phyloP scores from a whole-genome alignment of 2,888 invertebrate species.

The Agapostemon virescens region DNA sequence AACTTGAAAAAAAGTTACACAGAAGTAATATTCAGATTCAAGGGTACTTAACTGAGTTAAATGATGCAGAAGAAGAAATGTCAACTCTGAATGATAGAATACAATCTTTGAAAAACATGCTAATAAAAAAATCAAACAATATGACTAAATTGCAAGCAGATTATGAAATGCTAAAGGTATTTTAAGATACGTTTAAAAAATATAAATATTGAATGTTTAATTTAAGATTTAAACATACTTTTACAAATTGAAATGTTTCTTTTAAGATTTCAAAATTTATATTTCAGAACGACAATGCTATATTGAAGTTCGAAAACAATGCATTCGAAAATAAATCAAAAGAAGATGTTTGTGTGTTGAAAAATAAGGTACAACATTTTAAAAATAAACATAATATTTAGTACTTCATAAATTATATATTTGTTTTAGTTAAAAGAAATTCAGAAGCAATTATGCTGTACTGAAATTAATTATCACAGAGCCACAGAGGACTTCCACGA shows the following conservation, averaged over 20 bases:
- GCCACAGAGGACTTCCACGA: conserved; percentile 68
- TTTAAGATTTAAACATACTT: neutral
- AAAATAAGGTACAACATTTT: conserved; percentile 55
- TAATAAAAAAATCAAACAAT: conserved; percentile 70
- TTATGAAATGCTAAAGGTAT: conserved; percentile 72
- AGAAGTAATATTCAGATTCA: conserved; percentile 59
- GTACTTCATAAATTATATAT: conserved; percentile 12
- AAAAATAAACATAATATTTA: neutral
- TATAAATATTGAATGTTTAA: neutral
- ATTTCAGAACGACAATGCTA: conserved; percentile 73
- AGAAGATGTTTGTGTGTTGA: conserved; percentile 66
- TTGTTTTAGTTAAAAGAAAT: conserved; percentile 66
- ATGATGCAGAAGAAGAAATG: conserved; percentile 66
- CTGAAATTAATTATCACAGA: conserved; percentile 66
- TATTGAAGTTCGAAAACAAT: conserved; percentile 67
- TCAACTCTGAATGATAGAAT: conserved; percentile 62
- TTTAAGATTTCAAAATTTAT: conserved; percentile 1
- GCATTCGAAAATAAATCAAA: conserved; percentile 67
- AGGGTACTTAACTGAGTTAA: conserved; percentile 64
- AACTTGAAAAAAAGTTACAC: conserved; percentile 65
- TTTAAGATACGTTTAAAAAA: neutral
- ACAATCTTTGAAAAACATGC: conserved; percentile 66
- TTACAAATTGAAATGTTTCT: neutral
- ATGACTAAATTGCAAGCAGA: conserved; percentile 72
- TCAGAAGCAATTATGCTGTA: conserved; percentile 63